Base-by-base conservation (phyloP, 1,140 invertebrate genomes). In the Heliconius himera region DNA sequence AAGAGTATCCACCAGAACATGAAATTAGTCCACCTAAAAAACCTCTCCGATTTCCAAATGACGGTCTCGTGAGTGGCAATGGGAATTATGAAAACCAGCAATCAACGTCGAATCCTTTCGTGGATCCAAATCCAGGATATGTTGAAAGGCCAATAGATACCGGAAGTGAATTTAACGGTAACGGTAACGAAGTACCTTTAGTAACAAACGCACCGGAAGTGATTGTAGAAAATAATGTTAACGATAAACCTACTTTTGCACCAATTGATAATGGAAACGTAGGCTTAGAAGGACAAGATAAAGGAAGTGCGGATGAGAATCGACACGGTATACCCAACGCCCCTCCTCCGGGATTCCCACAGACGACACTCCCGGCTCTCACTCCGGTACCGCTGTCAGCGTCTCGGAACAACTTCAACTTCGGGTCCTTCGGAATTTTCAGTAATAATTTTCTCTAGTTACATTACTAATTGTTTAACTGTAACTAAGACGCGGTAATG, bases 371-470 rank as follows among this genome's bases (percentile, higher is more conserved):
- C 3, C 75, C 85, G 9, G 74, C 77, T 3, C 75, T 90, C 20
- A 88, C 87, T 13, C 89, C 90, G 26, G 85, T 88, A 18, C 87
- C 88, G 20, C n/a, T 46, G 1, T 79, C 83, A 2, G 87, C 84
- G 36, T 78, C 81, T 1, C 84, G 85, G 16, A 87, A 89, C 76
- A 88, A 88, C 80, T 81, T 88, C 77, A 87, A 90, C 78, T 89
- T 91, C 38, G 86, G 85, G 75, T 20, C 79, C 5, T 73, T 77
- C 60, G 83, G 82, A 82, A 60, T 86, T 56, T 93, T 93, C 86
- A 77, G 91, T 92, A 92, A 91, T 82, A 54, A 81, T 76, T 79
- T 83, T 71, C 26, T 29, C 26, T 66, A 66, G 60, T 66, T 66
- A 29, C 60, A 66, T 13, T 81, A 75, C 60, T 66, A 66, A 66